Evolutionary conservation across 2,888 invertebrate genomes (phyloP).

Genomic region (Onchidella celtica): DNA sequence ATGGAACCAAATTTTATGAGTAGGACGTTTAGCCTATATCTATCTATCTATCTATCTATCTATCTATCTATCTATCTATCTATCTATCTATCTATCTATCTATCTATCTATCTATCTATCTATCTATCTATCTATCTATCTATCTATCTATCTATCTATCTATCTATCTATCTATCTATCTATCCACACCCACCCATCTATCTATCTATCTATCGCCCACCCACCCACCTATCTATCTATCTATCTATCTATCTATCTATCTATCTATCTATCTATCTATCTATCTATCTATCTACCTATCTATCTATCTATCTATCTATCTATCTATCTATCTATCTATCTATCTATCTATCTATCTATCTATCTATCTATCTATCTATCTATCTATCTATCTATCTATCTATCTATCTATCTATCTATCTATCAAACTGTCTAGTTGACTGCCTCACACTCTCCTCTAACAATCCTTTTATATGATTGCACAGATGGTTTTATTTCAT

Average conservation of each 20-base stretch:
- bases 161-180: not conserved
- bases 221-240: not conserved
- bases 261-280: not conserved
- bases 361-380: constrained; percentile 17
- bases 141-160: constrained; percentile 4
- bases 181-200: too few relatives aligned
- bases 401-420: not conserved
- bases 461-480: too few relatives aligned
- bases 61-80: not conserved
- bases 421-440: too few relatives aligned
- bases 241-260: not conserved
- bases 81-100: too few relatives aligned
- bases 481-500: too few relatives aligned
- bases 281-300: too few relatives aligned
- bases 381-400: not conserved
- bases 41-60: constrained; percentile 2
- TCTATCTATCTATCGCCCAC: not conserved
- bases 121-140: too few relatives aligned
- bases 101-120: not conserved
- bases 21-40: constrained; percentile 17
- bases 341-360: not conserved
- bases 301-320: not conserved
- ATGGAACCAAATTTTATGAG: constrained; percentile 33
- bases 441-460: not conserved
- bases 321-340: not conserved